These are phyloP conservation scores for Hybognathus amarus DNA, from an alignment of 2,797 vertebrate species.

Conservation along the genomic window DNA sequence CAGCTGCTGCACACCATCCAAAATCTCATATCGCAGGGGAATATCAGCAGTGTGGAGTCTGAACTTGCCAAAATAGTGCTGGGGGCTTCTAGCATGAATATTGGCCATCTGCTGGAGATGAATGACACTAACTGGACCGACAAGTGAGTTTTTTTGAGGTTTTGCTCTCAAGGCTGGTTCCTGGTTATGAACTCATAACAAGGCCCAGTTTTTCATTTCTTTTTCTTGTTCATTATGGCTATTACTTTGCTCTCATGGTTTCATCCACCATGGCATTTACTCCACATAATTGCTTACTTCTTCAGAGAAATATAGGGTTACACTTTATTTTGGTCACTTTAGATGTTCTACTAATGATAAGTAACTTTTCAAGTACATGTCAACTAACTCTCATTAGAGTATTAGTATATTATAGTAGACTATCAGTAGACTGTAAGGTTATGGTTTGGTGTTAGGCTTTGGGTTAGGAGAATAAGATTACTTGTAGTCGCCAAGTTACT, in stretches of 20 bases:
- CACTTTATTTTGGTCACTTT: too few species aligned
- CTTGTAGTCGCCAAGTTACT: too few species aligned
- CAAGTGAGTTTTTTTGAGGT: slow-evolving; percentile 59
- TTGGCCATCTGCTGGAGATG: slow-evolving; percentile 47
- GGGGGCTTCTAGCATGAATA: slow-evolving; percentile 46
- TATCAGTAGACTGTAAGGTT: too few species aligned
- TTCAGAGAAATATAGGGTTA: slow-evolving; percentile 45
- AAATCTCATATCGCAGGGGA: slow-evolving; percentile 42
- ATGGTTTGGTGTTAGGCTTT: too few species aligned
- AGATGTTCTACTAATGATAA: too few species aligned
- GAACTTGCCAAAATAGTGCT: slow-evolving; percentile 47
- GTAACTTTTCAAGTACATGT: too few species aligned
- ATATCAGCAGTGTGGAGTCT: slow-evolving; percentile 45
- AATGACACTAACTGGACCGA: slow-evolving; percentile 63
- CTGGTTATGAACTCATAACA: slow-evolving; percentile 33
- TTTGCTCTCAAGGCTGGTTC: slow-evolving; percentile 22
- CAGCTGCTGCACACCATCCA: slow-evolving; percentile 55
- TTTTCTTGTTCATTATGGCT: slow-evolving; percentile 22
- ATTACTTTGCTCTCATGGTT: slow-evolving; percentile 41
- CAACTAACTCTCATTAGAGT: too few species aligned
- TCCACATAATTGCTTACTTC: slow-evolving; percentile 47
- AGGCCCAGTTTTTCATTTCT: slow-evolving; percentile 3
- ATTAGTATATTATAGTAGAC: too few species aligned
- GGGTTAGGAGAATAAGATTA: too few species aligned
- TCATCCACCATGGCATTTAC: slow-evolving; percentile 48